Evolutionary conservation across 2,113 vertebrate species (phyloP), one percentile per base, ranked within the genome.

Genomic region (Istiophorus platypterus): DNA sequence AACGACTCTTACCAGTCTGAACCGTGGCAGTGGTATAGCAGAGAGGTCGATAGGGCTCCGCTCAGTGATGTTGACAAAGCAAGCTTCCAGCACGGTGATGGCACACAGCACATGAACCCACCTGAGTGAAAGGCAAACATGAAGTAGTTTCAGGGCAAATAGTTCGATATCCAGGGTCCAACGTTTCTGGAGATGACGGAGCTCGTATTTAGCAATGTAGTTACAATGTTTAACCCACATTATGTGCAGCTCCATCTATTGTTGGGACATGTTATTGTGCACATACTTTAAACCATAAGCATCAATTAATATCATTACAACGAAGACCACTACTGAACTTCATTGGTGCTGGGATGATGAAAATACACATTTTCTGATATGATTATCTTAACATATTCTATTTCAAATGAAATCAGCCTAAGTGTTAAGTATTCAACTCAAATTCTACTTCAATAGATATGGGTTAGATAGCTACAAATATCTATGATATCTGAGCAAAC

Each of bases 31-130:
- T 0, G 98, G 98, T 24, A 99, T 98, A 81, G 96, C 96, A 76
- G 97, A 96, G 86, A 99, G 96, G 85, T 99, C 98, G 57, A 99
- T 91, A 8, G 98, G 98, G 81, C 97, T 95, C 67, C 98, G 95
- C 74, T 97, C 96, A 0, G 96, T 96, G 20, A 99, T 95, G 92
- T 97, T 97, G 89, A 99, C 96, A 89, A 99, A 99, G 72, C 97
- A 97, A 52, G 98, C 98, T 89, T 99, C 98, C 89, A 97, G 92
- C 73, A 99, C 97, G 15, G 96, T 97, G 79, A 99, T 97, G 27
- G 98, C 98, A 93, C 98, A 99, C 65, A 99, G 95, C 9, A 99
- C 98, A 11, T 99, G 98, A 77, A 99, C 98, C 98, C 98, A 99
- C 88, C 98, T 99, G 72, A 78, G 79, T 20, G 13, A 80, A 77